phyloP scores from a whole-genome alignment of 2,797 vertebrate genomes.

The Tenualosa ilisha region DNA sequence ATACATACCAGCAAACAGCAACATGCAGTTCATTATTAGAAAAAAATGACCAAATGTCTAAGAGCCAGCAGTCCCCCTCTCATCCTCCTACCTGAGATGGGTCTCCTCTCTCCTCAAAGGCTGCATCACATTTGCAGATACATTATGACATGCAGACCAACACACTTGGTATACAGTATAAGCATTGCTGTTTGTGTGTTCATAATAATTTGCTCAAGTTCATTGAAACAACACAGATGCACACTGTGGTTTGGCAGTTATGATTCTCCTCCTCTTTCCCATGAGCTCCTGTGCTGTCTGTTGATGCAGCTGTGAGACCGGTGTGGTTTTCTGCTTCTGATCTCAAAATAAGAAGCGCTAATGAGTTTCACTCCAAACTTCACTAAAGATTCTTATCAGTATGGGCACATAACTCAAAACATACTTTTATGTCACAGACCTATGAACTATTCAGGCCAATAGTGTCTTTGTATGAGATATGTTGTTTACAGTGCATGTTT shows the following conservation, averaged over 20 bases:
- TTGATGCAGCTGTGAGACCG: conserved; percentile 2
- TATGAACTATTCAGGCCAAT: not conserved
- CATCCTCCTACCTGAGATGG: not conserved
- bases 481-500: conserved; percentile 3
- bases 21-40: no score
- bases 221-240: not conserved
- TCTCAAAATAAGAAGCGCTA: not conserved
- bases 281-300: not conserved
- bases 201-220: not conserved
- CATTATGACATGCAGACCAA: not conserved
- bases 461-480: not conserved
- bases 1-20: no score
- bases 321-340: not conserved
- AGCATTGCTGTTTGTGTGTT: not conserved
- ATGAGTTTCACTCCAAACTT: not conserved
- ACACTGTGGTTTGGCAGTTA: conserved; percentile 8
- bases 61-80: not conserved
- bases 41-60: not conserved
- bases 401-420: not conserved
- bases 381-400: not conserved
- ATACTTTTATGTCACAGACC: not conserved
- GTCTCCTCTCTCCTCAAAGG: not conserved
- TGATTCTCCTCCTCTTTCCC: not conserved
- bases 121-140: not conserved
- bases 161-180: not conserved